A percentile compares a stretch with the other conserved stretches of the same genome.
phyloP scores from a whole-genome alignment of 2,797 vertebrate genomes.

The Rhinophrynus dorsalis region DNA sequence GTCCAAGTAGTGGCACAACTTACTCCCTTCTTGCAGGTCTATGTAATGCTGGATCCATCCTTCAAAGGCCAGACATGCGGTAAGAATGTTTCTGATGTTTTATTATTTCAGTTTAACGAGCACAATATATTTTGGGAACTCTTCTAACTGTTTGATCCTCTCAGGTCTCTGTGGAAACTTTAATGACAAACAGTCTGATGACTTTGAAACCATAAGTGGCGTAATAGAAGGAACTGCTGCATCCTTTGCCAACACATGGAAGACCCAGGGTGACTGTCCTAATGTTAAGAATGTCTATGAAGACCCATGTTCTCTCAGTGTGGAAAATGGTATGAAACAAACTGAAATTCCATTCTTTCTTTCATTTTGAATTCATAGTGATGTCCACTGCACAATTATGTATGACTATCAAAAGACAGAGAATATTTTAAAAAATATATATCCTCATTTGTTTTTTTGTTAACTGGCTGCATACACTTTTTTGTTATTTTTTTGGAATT shows the following conservation, averaged over 20 bases:
- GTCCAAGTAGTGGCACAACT: conserved; percentile 68
- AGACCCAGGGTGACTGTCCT: conserved; percentile 60
- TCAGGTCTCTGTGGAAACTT: conserved; percentile 74
- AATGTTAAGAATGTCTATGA: conserved; percentile 63
- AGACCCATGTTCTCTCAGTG: conserved; percentile 63
- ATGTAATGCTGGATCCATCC: conserved; percentile 57
- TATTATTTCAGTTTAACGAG: neutral
- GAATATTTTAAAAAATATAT: too few species aligned
- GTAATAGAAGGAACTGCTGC: conserved; percentile 58
- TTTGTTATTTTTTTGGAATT: too few species aligned
- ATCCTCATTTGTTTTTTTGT: too few species aligned
- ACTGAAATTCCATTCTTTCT: too few species aligned
- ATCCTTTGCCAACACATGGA: conserved; percentile 70
- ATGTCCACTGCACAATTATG: too few species aligned
- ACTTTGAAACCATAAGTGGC: conserved; percentile 65
- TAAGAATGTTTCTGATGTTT: conserved; percentile 50
- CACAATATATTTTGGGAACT: too few species aligned
- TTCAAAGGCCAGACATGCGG: conserved; percentile 68
- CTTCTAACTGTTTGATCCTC: too few species aligned
- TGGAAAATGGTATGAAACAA: conserved; percentile 71
- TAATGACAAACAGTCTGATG: conserved; percentile 69
- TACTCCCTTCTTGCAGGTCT: conserved; percentile 68
- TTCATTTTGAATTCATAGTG: too few species aligned
- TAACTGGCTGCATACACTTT: too few species aligned
- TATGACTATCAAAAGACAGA: too few species aligned